Evolutionary conservation across 2,797 vertebrate genomes (phyloP).

Genomic region (Peromyscus melanophrys): DNA sequence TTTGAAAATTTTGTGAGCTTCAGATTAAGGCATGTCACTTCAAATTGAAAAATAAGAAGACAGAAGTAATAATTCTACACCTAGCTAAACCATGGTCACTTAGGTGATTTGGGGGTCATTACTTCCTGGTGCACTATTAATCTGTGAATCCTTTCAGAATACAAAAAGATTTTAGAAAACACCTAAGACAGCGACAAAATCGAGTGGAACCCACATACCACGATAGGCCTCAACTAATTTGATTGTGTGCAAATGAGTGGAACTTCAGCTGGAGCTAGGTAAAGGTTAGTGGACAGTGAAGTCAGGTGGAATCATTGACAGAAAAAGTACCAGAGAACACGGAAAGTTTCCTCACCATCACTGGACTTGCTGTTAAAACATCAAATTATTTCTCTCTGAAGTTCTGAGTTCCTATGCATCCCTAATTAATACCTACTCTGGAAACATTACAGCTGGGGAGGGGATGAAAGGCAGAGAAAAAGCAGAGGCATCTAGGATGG

Average conservation of each 20-base stretch:
- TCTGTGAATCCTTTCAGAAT: conserved; percentile 44
- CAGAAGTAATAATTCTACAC: neutral
- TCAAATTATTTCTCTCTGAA: neutral
- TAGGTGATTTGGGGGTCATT: neutral
- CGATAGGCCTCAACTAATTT: neutral
- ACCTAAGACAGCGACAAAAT: neutral
- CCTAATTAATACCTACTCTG: neutral
- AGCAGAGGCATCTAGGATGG: neutral
- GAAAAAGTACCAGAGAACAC: neutral
- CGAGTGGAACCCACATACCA: neutral
- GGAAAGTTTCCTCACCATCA: neutral
- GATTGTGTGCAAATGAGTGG: neutral
- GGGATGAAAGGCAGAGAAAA: neutral
- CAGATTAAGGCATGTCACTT: neutral
- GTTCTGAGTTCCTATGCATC: neutral
- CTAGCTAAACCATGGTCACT: neutral
- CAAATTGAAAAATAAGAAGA: conserved; percentile 12
- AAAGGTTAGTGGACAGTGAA: conserved; percentile 25
- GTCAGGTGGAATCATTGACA: neutral
- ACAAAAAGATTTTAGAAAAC: conserved; percentile 1
- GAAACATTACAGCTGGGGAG: neutral
- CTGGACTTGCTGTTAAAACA: neutral
- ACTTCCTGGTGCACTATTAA: neutral
- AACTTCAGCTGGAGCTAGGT: conserved; percentile 24
- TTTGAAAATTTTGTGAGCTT: neutral